A percentile compares a stretch with the other conserved stretches of the same genome.
phyloP scores from a whole-genome alignment of 2,888 invertebrate species.

The Aplocera efformata region DNA sequence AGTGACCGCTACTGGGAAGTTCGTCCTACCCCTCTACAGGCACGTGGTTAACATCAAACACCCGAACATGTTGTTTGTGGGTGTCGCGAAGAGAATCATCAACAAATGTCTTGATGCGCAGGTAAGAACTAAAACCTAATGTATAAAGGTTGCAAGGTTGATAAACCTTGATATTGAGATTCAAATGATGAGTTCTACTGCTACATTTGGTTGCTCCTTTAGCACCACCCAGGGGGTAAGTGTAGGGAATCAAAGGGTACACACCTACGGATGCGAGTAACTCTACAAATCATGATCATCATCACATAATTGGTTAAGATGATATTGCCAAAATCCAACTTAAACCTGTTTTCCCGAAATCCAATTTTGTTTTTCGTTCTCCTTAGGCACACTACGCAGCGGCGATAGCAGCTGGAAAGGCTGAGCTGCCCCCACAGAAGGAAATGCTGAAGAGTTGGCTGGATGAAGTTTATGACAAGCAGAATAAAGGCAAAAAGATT shows the following conservation, averaged over 20 bases:
- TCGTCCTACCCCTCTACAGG: conserved; percentile 85
- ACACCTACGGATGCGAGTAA: too few species aligned
- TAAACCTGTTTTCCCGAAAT: too few species aligned
- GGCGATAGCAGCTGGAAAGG: conserved; percentile 78
- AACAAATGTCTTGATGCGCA: conserved; percentile 84
- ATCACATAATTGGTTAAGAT: too few species aligned
- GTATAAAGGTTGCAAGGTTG: too few species aligned
- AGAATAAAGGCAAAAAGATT: conserved; percentile 47
- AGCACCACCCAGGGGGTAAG: too few species aligned
- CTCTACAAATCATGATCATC: too few species aligned
- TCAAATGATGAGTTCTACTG: too few species aligned
- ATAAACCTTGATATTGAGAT: too few species aligned
- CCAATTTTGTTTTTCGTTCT: too few species aligned
- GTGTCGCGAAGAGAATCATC: conserved; percentile 86
- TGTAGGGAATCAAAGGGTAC: too few species aligned
- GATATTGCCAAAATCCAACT: too few species aligned
- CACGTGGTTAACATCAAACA: conserved; percentile 87
- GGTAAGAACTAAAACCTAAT: conserved; percentile 55
- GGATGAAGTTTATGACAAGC: conserved; percentile 72
- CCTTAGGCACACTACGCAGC: conserved; percentile 77
- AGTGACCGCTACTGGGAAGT: conserved; percentile 81
- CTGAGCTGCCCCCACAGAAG: conserved; percentile 81
- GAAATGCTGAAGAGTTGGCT: conserved; percentile 83
- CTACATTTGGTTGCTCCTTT: too few species aligned
- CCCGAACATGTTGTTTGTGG: conserved; percentile 88